Evolutionary conservation across 2,113 vertebrate genomes (phyloP).

Genomic region (Pipra filicauda): DNA sequence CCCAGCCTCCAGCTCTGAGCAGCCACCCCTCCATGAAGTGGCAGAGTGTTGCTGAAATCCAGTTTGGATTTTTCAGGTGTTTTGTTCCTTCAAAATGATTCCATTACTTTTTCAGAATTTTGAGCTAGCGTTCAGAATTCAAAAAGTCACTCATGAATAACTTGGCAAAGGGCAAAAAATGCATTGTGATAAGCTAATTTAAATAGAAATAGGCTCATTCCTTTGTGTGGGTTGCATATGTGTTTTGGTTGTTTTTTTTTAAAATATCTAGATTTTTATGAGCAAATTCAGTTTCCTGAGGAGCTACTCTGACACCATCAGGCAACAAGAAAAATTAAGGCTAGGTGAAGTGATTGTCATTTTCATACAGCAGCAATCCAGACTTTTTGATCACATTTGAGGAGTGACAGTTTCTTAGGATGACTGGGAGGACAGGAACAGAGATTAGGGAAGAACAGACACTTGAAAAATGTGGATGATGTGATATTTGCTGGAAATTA

Average conservation of each 20-base stretch:
- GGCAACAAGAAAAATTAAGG: background rate
- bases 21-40: background rate
- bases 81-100: background rate
- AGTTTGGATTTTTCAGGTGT: background rate
- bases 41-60: fast-evolving
- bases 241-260: background rate
- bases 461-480: background rate
- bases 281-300: background rate
- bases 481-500: background rate
- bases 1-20: background rate
- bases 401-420: background rate
- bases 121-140: conserved; percentile 7
- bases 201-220: conserved; percentile 46
- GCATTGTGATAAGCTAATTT: conserved; percentile 52
- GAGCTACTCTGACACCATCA: background rate
- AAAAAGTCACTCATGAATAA: conserved; percentile 23
- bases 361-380: background rate
- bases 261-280: background rate
- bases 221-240: background rate
- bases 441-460: background rate
- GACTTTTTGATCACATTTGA: background rate
- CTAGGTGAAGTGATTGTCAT: background rate
- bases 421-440: background rate
- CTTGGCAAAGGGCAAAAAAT: conserved; percentile 43
- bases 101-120: background rate